Base-by-base conservation (phyloP, 2,888 invertebrate genomes). In the Amphipoea lucens region DNA sequence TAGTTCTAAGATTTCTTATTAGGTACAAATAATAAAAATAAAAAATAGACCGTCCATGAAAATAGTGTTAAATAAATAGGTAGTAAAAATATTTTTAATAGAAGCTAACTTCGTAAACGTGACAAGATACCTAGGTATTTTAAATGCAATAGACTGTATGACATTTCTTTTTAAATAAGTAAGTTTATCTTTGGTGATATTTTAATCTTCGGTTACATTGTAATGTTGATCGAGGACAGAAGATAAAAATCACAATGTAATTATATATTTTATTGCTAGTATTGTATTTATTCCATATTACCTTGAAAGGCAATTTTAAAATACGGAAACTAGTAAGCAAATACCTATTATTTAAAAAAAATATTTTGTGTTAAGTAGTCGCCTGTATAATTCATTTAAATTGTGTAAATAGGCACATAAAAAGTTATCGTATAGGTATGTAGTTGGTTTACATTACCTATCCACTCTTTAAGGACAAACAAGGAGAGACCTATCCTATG, bases 231-330 rank as follows among this genome's bases (percentile, higher is more conserved):
- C 71, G 71, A 74, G 9, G 66, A 72, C 62, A 29, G 20, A 54
- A 66, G 36, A 77, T 69, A 69, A 66, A 79, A 42, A 67, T 66
- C 70, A 86, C 67, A 76, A 72, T n/a, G 12, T 69, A 66, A 40
- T 70, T 67, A 69, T 63, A 70, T 66, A 80, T 83, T 75, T 79
- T 60, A 75, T 75, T 79, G 48, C 76, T 78, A 82, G 79, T 82
- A 79, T 81, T 89, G 77, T 87, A 87, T 84, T 89, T 82, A 80
- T 72, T 79, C 57, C 54, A 76, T 57, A 84, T 86, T 89, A 87
- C 79, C 81, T 71, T 63, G 9, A 65, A 76, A 14, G 83, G 74
- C 87, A 89, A 87, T 81, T 67, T 76, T 45, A 66, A 81, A 88
- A 89, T 89, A 86, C 78, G 67, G 73, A 83, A 66, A 77, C 79